Percentiles rank a stretch among this genome's conserved stretches.
phyloP scores from a whole-genome alignment of 1,140 invertebrate species.

The Sitophilus oryzae region DNA sequence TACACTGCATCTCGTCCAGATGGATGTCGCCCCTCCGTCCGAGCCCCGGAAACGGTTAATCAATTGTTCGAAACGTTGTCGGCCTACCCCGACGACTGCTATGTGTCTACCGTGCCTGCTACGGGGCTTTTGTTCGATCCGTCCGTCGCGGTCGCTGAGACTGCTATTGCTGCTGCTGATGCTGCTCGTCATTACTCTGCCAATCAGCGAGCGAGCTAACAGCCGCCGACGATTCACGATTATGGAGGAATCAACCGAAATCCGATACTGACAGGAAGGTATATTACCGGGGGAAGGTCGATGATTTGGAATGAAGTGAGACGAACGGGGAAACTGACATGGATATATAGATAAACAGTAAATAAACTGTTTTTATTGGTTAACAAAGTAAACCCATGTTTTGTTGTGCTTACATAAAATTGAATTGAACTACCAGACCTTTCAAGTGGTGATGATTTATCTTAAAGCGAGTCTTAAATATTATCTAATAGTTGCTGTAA shows the following conservation, averaged over 20 bases:
- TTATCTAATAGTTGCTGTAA: no score
- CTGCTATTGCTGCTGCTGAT: no score
- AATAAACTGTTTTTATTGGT: no score
- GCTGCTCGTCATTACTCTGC: background rate
- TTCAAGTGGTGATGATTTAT: no score
- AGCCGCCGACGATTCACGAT: background rate
- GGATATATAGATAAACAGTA: no score
- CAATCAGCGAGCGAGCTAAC: background rate
- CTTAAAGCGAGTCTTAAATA: no score
- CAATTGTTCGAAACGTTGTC: background rate
- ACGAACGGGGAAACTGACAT: no score
- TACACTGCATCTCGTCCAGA: background rate
- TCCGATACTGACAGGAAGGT: background rate
- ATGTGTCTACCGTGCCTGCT: background rate
- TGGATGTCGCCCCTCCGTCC: background rate
- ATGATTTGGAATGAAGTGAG: no score
- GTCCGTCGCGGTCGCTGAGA: no score
- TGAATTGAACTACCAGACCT: no score
- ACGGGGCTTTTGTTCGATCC: background rate
- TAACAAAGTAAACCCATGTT: no score
- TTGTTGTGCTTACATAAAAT: no score
- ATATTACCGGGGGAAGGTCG: background rate
- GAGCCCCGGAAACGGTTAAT: background rate
- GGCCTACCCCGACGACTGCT: background rate
- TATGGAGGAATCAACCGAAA: background rate